phyloP scores from a whole-genome alignment of 2,113 vertebrate species.

The Campylorhamphus procurvoides region DNA sequence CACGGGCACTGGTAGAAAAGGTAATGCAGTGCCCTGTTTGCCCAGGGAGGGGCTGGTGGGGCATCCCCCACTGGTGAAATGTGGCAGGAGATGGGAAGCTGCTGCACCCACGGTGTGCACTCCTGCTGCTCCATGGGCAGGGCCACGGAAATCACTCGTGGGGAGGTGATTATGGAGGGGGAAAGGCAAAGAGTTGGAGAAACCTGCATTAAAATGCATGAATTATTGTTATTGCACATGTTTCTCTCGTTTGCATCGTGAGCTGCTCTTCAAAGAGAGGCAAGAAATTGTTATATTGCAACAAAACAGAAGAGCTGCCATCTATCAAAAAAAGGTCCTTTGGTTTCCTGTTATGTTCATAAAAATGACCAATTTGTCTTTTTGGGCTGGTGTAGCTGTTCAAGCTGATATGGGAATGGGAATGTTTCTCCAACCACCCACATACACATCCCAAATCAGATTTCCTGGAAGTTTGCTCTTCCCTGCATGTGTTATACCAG shows the following conservation, averaged over 20 bases:
- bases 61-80: rapidly evolving
- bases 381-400: background rate
- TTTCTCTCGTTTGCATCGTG: background rate
- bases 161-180: background rate
- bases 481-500: rapidly evolving
- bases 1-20: background rate
- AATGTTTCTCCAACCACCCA: background rate
- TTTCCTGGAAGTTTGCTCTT: background rate
- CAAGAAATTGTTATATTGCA: background rate
- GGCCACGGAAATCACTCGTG: background rate
- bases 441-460: no score
- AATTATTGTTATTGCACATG: background rate
- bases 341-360: background rate
- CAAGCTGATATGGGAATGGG: background rate
- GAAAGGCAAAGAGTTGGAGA: rapidly evolving
- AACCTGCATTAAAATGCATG: background rate
- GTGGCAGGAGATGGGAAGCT: no score
- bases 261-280: rapidly evolving
- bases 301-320: background rate
- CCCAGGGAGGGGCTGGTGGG: rapidly evolving
- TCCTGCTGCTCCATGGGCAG: no score
- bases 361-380: background rate
- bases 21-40: rapidly evolving
- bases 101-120: rapidly evolving
- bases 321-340: rapidly evolving